phyloP scores from a whole-genome alignment of 1,140 invertebrate species.

The Bombus breviceps region DNA sequence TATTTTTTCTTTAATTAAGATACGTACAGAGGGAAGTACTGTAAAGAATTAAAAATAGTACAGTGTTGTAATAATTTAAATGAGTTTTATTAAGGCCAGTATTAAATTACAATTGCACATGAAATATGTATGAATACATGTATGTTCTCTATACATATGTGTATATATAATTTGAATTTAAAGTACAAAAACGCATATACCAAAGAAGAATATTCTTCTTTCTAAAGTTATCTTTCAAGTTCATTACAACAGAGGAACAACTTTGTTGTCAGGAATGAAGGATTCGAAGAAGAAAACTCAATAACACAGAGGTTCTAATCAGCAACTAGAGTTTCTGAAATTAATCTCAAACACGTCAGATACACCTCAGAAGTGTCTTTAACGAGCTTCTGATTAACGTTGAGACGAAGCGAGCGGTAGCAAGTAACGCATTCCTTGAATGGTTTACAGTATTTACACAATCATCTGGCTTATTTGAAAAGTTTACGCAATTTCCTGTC shows the following conservation, averaged over 20 bases:
- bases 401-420: slow-evolving; percentile 32
- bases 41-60: no score
- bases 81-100: no score
- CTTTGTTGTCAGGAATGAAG: not conserved
- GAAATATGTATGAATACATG: no score
- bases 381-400: slow-evolving; percentile 62
- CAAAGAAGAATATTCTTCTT: no score
- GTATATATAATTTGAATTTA: no score
- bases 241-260: not conserved
- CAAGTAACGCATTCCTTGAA: slow-evolving; percentile 19
- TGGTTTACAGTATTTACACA: slow-evolving; percentile 51
- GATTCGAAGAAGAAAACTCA: not conserved
- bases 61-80: no score
- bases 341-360: slow-evolving; percentile 32
- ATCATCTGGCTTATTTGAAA: slow-evolving; percentile 74
- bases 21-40: no score
- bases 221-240: not conserved
- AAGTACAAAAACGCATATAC: no score
- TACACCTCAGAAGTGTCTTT: slow-evolving; percentile 8
- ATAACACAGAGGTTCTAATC: no score
- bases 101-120: no score
- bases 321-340: slow-evolving; percentile 26
- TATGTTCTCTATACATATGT: no score
- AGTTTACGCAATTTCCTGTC: slow-evolving; percentile 73
- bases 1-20: no score